Conservation (phyloP, 2,797 vertebrate genomes). For the Aldrovandia affinis region DNA sequence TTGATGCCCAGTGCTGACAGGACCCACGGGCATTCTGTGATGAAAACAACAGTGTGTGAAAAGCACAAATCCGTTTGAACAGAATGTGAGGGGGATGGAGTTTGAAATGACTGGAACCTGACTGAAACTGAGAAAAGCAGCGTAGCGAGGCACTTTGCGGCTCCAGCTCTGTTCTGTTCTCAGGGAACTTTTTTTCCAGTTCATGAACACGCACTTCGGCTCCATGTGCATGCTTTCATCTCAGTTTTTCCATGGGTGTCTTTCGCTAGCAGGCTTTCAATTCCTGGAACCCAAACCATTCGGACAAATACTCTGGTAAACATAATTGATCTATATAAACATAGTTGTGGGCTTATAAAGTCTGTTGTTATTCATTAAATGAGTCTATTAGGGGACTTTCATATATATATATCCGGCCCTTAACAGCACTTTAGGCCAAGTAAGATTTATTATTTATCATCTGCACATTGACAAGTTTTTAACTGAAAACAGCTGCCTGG, state of each 20-base stretch:
- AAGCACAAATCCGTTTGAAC: background rate
- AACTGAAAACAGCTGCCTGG: constrained; percentile 35
- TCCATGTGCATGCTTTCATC: background rate
- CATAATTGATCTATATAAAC: background rate
- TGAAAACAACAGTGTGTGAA: background rate
- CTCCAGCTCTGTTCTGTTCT: background rate
- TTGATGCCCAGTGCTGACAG: constrained; percentile 4
- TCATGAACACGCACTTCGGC: background rate
- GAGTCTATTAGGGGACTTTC: background rate
- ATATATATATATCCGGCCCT: background rate
- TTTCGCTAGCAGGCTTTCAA: background rate
- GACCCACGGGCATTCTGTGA: background rate
- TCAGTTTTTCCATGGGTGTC: background rate
- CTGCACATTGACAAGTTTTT: constrained; percentile 38
- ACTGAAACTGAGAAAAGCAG: background rate
- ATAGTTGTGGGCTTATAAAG: background rate
- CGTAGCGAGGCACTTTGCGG: background rate
- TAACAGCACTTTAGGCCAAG: background rate
- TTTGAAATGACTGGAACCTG: background rate
- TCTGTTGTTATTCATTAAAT: background rate
- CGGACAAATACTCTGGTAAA: background rate
- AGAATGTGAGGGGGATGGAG: background rate
- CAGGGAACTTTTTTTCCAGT: background rate
- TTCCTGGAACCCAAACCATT: background rate
- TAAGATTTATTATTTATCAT: constrained; percentile 34